Base-by-base conservation (phyloP, 2,797 vertebrate genomes). In the Falco biarmicus region DNA sequence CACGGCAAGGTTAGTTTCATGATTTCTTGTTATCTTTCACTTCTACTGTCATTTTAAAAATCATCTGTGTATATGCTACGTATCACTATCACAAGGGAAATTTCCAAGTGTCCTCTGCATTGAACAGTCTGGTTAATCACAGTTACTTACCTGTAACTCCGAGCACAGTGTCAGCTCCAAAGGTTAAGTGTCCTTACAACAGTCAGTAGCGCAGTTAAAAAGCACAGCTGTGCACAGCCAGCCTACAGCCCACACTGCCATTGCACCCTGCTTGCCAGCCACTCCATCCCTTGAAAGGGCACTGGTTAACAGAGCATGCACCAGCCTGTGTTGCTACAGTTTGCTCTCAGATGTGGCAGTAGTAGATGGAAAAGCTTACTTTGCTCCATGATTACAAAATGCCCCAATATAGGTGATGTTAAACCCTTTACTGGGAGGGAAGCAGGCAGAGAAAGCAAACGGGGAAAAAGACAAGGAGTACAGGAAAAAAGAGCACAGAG, bases 111-210 rank as follows among this genome's bases (percentile, higher is more conserved):
- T 61, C 61, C 41, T 81, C 77, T 37, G 47, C 8, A 6, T 4
- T 5, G 26, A 75, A 13, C 10, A 9, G 13, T 28, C 32, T 25
- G 32, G 6, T 63, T 66, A 74, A 76, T 37, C 65, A 18, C 26
- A 54, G 24, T 31, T 65, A 47, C 90, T 51, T 94, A 96, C 94
- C 92, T 96, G 47, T 87, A 89, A 96, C 91, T 4, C 37, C 94
- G 70, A 97, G 92, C 59, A 63, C 79, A 51, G 90, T 93, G 39
- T 91, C 87, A 0, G 2, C 8, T 61, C 95, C 94, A 25, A 96
- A 98, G 29, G 22, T 5, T 39, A 64, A 43, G 43, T 17, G 6
- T 43, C 16, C 43, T 17, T 43, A 43, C 15, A 16, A 43, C 43
- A 17, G 43, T 43, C 43, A 93, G 92, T 13, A 64, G 92, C 0